Conservation (phyloP, 1,140 invertebrate species). For the Popillia japonica region DNA sequence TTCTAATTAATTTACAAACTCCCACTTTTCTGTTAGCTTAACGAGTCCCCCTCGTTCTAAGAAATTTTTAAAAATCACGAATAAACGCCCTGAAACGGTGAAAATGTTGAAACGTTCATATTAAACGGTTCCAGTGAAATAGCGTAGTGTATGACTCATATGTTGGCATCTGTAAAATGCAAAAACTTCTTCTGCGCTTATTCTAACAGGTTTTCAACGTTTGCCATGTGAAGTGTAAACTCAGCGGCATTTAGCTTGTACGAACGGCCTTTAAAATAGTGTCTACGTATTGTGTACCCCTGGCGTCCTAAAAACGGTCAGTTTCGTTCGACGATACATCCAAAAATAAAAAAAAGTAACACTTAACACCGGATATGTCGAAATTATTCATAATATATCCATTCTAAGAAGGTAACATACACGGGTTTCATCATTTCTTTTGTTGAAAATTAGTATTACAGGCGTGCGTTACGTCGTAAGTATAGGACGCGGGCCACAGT, state of each 20-base stretch:
- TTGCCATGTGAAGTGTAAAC: not conserved
- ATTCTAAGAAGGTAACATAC: not conserved
- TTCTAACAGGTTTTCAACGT: constrained; percentile 20
- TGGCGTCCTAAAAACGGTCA: constrained; percentile 4
- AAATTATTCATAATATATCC: constrained; percentile 4
- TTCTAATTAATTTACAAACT: too few species aligned
- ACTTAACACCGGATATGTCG: not conserved
- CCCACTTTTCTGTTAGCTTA: too few species aligned
- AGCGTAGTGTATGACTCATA: constrained; percentile 12
- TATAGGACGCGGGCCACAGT: not conserved
- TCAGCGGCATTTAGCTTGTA: not conserved
- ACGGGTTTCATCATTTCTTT: not conserved
- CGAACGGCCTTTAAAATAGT: constrained; percentile 14
- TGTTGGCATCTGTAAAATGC: constrained; percentile 22
- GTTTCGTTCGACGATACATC: not conserved
- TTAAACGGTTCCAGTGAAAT: not conserved
- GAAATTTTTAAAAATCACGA: too few species aligned
- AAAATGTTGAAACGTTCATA: too few species aligned
- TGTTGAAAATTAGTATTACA: not conserved
- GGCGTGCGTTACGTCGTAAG: not conserved
- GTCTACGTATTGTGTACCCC: not conserved
- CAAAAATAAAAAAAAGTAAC: not conserved
- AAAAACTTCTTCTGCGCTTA: constrained; percentile 19
- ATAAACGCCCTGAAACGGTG: too few species aligned
- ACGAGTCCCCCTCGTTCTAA: too few species aligned